phyloP scores from a whole-genome alignment of 2,888 invertebrate genomes.

The Linnaemya vulpina region DNA sequence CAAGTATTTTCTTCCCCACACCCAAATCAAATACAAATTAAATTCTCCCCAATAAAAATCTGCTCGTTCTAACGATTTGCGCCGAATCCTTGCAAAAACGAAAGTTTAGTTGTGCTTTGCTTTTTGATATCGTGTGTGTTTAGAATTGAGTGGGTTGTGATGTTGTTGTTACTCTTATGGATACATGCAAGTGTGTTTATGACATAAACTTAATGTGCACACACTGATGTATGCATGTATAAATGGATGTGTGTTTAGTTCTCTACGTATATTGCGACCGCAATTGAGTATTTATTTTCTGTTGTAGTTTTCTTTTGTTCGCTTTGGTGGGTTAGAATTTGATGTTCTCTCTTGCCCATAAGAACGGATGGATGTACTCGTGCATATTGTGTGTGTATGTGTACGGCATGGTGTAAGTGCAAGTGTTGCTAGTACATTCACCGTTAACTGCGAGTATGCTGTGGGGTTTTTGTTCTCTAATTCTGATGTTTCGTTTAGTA shows the following conservation, averaged over 20 bases:
- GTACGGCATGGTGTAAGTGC: neutral
- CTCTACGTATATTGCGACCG: neutral
- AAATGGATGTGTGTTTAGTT: too few species aligned
- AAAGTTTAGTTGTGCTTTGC: constrained; percentile 62
- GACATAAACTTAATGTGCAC: too few species aligned
- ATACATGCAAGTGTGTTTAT: too few species aligned
- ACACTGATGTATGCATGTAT: too few species aligned
- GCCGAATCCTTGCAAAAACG: constrained; percentile 74
- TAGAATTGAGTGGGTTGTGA: constrained; percentile 56
- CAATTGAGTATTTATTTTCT: constrained; percentile 1
- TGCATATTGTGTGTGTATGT: neutral
- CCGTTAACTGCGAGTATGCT: constrained; percentile 1
- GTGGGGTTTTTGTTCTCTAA: neutral
- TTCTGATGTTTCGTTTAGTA: constrained; percentile 45
- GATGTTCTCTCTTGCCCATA: constrained; percentile 1
- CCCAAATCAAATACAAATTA: neutral
- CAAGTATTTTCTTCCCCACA: neutral
- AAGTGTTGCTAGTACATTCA: neutral
- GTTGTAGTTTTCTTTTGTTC: constrained; percentile 1
- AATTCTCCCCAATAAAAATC: neutral
- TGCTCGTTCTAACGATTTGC: constrained; percentile 64
- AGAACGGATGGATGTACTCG: neutral
- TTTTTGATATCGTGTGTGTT: constrained; percentile 29
- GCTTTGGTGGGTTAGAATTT: constrained; percentile 51
- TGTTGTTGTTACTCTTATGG: constrained; percentile 18